These are phyloP conservation scores for Hymenopus coronatus DNA, from an alignment of 2,888 invertebrate genomes.

Conservation along the genomic window DNA sequence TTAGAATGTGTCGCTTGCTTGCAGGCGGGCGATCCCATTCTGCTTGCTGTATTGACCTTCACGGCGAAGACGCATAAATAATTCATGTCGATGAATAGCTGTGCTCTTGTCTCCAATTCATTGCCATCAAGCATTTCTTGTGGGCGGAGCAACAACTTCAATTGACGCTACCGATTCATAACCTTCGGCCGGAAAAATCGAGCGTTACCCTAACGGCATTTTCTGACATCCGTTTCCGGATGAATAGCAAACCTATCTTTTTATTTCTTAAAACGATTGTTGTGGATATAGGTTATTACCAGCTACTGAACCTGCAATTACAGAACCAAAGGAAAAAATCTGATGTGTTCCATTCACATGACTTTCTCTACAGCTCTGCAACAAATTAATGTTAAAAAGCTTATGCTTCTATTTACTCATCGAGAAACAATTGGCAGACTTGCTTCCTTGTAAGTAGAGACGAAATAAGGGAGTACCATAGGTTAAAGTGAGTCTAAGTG, in stretches of 20 bases:
- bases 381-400: no score
- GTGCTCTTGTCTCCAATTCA: not conserved
- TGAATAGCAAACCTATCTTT: not conserved
- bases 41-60: not conserved
- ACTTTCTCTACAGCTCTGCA: no score
- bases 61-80: not conserved
- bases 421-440: no score
- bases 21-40: not conserved
- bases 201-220: not conserved
- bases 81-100: not conserved
- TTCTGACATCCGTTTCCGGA: not conserved
- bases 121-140: not conserved
- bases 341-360: no score
- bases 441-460: no score
- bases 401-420: no score
- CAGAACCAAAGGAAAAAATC: not conserved
- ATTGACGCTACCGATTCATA: not conserved
- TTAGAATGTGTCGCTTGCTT: not conserved
- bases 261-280: not conserved
- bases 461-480: no score
- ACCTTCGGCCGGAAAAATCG: not conserved
- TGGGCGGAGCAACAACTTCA: not conserved
- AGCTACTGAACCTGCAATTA: not conserved
- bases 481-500: no score
- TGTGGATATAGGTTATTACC: not conserved